Evolutionary conservation across 35 echinoderm and acorn worm species (phyloP).

Genomic region (Holothuria glaberrima): DNA sequence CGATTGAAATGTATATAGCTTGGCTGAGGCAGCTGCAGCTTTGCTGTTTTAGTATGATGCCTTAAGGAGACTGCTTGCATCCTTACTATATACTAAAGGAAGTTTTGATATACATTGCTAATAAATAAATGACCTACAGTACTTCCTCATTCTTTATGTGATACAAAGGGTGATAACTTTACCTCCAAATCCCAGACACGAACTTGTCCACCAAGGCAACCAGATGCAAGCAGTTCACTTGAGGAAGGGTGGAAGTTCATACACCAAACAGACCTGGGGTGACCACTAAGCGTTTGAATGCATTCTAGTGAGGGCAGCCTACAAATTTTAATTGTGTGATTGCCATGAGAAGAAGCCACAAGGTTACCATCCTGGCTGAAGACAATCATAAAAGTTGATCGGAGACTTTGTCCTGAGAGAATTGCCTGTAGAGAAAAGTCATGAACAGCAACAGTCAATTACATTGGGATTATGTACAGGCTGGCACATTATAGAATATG

Average conservation of each 20-base stretch:
- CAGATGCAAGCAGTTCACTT: conserved; percentile 93
- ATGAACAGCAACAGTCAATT: no score
- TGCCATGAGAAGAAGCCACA: conserved; percentile 93
- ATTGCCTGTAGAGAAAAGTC: not conserved
- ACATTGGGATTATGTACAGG: no score
- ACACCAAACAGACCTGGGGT: conserved; percentile 48
- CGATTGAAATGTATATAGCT: no score
- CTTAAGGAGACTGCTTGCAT: no score
- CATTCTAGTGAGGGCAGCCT: conserved; percentile 70
- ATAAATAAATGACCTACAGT: no score
- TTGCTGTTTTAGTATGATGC: no score
- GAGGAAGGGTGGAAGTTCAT: conserved; percentile 96
- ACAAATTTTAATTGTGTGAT: conserved; percentile 84
- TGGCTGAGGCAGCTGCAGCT: no score
- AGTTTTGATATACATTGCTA: no score
- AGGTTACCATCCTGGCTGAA: conserved; percentile 90
- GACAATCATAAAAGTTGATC: conserved; percentile 82
- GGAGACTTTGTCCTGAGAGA: conserved; percentile 12
- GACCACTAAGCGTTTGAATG: conserved; percentile 64
- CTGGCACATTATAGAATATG: no score
- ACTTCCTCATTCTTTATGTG: no score
- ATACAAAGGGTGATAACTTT: not conserved
- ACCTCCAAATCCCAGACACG: conserved; percentile 99
- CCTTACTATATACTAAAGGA: no score
- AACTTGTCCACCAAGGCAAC: conserved; percentile 88